Conservation (phyloP, 2,888 invertebrate species). For the Tribolium freemani region DNA sequence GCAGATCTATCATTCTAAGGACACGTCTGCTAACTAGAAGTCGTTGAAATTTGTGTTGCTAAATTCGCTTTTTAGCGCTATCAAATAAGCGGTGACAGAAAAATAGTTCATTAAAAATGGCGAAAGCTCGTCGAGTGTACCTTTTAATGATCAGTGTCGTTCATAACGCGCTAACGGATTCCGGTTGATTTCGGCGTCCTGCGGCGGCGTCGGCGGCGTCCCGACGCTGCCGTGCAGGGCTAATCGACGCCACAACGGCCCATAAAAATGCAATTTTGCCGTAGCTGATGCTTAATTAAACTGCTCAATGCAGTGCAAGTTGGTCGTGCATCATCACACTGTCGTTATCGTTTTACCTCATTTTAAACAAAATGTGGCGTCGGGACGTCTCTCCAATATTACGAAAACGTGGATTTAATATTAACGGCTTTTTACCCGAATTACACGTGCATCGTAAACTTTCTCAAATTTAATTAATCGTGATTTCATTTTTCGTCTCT, state of each 20-base stretch:
- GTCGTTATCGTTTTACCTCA: conserved; percentile 43
- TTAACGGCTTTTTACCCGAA: conserved; percentile 15
- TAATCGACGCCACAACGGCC: conserved; percentile 52
- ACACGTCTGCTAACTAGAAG: too few species aligned
- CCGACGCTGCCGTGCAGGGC: conserved; percentile 43
- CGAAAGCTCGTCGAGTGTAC: neutral
- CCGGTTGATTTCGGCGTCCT: conserved; percentile 15
- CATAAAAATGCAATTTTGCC: conserved; percentile 55
- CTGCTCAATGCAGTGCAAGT: conserved; percentile 46
- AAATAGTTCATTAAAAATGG: neutral
- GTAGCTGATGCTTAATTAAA: conserved; percentile 49
- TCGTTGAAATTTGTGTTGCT: too few species aligned
- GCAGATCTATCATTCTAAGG: too few species aligned
- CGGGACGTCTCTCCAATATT: conserved; percentile 14
- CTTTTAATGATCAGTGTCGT: conserved; percentile 15
- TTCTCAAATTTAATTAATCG: conserved; percentile 25
- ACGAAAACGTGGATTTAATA: conserved; percentile 17
- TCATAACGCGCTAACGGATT: neutral
- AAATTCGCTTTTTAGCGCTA: too few species aligned
- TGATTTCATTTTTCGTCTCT: conserved; percentile 13
- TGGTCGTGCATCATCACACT: conserved; percentile 44
- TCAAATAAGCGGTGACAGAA: too few species aligned
- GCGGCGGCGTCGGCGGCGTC: conserved; percentile 37
- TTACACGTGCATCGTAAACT: conserved; percentile 19
- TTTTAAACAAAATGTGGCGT: conserved; percentile 29